phyloP scores from a whole-genome alignment of 2,797 vertebrate species.

The Tauraco hartlaubi region DNA sequence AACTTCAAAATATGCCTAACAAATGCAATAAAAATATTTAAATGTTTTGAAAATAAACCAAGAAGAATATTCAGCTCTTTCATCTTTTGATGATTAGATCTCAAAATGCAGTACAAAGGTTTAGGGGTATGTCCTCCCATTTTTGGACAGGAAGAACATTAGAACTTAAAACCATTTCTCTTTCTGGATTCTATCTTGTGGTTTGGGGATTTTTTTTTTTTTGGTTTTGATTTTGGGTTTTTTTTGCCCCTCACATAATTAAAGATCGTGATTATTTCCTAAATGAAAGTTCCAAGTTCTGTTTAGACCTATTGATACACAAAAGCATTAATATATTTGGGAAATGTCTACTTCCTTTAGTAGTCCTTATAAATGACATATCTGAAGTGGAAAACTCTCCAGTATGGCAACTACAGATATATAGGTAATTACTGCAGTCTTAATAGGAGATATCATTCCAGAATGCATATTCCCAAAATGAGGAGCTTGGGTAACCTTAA shows the following conservation, averaged over 20 bases:
- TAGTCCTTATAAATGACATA: neutral
- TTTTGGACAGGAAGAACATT: neutral
- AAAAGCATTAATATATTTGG: neutral
- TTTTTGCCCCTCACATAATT: accelerated
- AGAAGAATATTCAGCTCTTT: neutral
- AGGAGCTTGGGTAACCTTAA: neutral
- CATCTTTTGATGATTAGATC: neutral
- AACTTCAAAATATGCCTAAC: neutral
- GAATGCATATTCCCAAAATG: neutral
- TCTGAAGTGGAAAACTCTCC: neutral
- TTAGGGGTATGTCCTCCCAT: neutral
- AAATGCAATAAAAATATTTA: neutral
- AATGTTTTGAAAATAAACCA: neutral
- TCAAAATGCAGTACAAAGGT: neutral
- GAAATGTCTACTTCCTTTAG: neutral
- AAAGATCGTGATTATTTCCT: neutral
- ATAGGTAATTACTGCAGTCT: neutral
- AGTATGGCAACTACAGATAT: neutral
- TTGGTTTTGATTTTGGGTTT: neutral
- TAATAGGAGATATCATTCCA: neutral
- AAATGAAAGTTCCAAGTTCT: neutral
- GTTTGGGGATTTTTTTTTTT: neutral
- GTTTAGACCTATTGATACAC: neutral
- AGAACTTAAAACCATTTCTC: neutral
- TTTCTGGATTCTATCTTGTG: neutral